Percentiles rank a stretch among this genome's conserved stretches.
These are phyloP conservation scores for Harpalus rubripes DNA, from an alignment of 2,888 invertebrate species.

Conservation along the genomic window DNA sequence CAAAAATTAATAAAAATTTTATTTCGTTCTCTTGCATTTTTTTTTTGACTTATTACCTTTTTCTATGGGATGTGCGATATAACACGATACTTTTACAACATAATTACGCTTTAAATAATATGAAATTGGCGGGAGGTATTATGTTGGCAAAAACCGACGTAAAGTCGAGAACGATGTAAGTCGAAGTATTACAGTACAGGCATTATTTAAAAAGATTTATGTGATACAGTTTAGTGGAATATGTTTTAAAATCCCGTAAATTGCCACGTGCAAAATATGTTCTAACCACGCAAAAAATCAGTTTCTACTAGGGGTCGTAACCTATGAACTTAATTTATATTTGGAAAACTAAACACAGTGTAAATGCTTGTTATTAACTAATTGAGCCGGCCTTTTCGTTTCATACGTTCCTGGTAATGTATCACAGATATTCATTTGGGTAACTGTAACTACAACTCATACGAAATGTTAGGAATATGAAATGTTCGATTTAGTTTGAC, in stretches of 20 bases:
- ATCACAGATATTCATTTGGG: constrained; percentile 48
- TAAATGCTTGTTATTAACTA: constrained; percentile 15
- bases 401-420: background rate
- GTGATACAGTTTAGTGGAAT: background rate
- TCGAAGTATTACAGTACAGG: too few relatives aligned
- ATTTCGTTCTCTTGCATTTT: too few relatives aligned
- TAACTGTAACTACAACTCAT: constrained; percentile 2
- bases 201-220: background rate
- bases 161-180: too few relatives aligned
- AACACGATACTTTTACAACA: too few relatives aligned
- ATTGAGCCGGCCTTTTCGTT: constrained; percentile 27
- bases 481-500: constrained; percentile 28
- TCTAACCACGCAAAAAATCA: constrained; percentile 5
- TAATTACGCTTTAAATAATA: too few relatives aligned
- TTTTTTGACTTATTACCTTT: too few relatives aligned
- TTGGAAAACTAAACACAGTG: constrained; percentile 6
- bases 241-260: background rate
- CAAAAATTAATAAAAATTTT: too few relatives aligned
- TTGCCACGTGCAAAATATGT: background rate
- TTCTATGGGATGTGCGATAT: too few relatives aligned
- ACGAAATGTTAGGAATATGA: background rate
- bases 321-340: background rate
- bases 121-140: too few relatives aligned
- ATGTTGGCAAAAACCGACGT: too few relatives aligned
- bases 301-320: background rate